Evolutionary conservation across 2,797 vertebrate genomes (phyloP).

Genomic region (Rhabdophis nuchalis): DNA sequence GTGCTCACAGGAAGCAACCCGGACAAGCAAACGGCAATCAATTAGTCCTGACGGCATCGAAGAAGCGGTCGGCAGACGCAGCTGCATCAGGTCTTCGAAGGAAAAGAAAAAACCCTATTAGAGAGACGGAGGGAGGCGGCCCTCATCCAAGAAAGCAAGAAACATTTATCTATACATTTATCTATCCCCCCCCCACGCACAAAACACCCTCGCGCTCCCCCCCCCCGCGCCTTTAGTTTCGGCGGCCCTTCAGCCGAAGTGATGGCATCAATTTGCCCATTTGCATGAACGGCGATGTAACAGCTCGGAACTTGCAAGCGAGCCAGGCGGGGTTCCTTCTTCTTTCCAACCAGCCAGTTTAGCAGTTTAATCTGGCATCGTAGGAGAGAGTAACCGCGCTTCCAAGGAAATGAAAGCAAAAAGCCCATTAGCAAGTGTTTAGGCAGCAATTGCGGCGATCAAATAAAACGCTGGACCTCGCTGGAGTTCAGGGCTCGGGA

Average conservation of each 20-base stretch:
- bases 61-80: conserved; percentile 51
- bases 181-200: background rate
- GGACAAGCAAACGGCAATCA: conserved; percentile 25
- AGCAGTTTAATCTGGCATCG: conserved; percentile 13
- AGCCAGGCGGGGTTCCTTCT: background rate
- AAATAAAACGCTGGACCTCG: conserved; percentile 7
- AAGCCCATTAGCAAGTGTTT: conserved; percentile 35
- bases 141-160: conserved; percentile 5
- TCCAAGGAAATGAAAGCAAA: conserved; percentile 27
- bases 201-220: background rate
- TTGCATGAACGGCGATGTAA: conserved; percentile 12
- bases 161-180: background rate
- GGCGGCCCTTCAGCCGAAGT: background rate
- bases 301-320: background rate
- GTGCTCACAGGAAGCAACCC: background rate
- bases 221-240: conserved; percentile 3
- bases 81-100: conserved; percentile 39
- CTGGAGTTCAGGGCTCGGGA: background rate
- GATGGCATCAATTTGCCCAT: background rate
- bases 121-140: background rate
- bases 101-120: conserved; percentile 46
- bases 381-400: conserved; percentile 5
- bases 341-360: background rate
- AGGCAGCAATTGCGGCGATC: conserved; percentile 1
- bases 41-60: conserved; percentile 60